A percentile compares a stretch with the other conserved stretches of the same genome.
These are phyloP conservation scores for Antechinus stuartii DNA, from an alignment of 2,113 vertebrate species.

Conservation along the genomic window DNA sequence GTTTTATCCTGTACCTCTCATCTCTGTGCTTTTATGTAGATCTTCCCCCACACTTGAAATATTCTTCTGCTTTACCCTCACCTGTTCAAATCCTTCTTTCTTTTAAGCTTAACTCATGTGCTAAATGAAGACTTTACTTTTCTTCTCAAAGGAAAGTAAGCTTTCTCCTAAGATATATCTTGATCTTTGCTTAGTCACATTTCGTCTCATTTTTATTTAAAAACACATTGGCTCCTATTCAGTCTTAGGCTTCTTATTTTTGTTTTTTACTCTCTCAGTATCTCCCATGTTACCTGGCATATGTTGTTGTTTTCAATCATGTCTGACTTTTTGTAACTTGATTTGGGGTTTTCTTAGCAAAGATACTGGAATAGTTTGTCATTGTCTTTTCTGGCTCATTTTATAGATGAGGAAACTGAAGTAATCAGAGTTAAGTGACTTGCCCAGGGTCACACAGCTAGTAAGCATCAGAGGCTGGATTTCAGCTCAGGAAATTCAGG, in stretches of 20 bases:
- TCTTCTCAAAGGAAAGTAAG: not conserved
- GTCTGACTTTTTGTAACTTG: rapidly evolving
- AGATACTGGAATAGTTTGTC: not conserved
- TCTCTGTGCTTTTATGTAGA: not conserved
- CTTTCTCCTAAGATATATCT: not conserved
- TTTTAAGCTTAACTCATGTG: not conserved
- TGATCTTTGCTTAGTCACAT: not conserved
- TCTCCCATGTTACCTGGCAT: not conserved
- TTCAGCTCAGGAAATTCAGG: not conserved
- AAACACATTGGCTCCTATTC: not conserved
- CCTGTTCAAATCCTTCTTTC: not conserved
- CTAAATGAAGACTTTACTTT: not conserved
- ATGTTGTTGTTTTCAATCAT: not conserved
- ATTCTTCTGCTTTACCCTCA: not conserved
- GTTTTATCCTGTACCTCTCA: not conserved
- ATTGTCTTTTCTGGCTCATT: not conserved
- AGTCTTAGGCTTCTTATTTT: not conserved
- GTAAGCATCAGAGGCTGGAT: not conserved
- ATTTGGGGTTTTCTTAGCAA: not conserved
- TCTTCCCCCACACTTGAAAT: not conserved
- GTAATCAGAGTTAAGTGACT: not conserved
- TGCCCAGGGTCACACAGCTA: not conserved
- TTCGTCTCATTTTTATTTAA: not conserved
- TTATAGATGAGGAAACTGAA: not conserved
- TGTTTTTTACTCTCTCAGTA: not conserved